Evolutionary conservation across 1,140 invertebrate species (phyloP), one percentile per base, ranked within the genome.

Genomic region (Melitaea cinxia): DNA sequence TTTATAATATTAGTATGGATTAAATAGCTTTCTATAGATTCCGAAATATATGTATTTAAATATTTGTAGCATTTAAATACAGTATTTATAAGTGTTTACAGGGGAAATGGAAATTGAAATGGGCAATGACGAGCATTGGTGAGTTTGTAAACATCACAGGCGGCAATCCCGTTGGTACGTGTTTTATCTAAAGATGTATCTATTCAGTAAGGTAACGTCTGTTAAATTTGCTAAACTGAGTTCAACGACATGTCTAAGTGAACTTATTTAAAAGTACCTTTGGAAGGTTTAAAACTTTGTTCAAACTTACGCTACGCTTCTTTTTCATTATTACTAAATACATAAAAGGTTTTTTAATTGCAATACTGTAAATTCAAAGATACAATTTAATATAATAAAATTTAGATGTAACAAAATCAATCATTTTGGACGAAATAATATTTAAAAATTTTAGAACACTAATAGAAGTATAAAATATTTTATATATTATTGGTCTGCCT

Each of bases 121-220:
- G 35, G 60, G 50, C 52, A 42, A 54, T 54, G 67, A 70, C 65
- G 66, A 81, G 72, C 28, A 55, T 47, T 39, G 57, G 77, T 61
- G 67, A 81, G 72, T 74, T 73, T 65, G 78, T 75, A 83, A 81
- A 81, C 79, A 83, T 78, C 77, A 64, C 69, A 77, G 71, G 66
- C 65, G 69, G 65, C 65, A 70, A 69, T 70, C 42, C 61, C 72
- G 68, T 72, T 63, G 54, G 39, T 45, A 45, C 39, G 53, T 75
- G 65, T 45, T 69, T 68, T 68, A 71, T 62, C 37, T 66, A 52
- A 52, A 60, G 33, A 26, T 59, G 63, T 65, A 49, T 37, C 35
- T 37, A 37, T 39, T 58, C 55, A 47, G 55, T 53, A 58, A 65
- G 59, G 63, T 65, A 54, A 59, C 56, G 56, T 59, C 56, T 65